These are phyloP conservation scores for Meloidogyne chitwoodi DNA, from an alignment of 1,140 invertebrate genomes.

Conservation along the genomic window DNA sequence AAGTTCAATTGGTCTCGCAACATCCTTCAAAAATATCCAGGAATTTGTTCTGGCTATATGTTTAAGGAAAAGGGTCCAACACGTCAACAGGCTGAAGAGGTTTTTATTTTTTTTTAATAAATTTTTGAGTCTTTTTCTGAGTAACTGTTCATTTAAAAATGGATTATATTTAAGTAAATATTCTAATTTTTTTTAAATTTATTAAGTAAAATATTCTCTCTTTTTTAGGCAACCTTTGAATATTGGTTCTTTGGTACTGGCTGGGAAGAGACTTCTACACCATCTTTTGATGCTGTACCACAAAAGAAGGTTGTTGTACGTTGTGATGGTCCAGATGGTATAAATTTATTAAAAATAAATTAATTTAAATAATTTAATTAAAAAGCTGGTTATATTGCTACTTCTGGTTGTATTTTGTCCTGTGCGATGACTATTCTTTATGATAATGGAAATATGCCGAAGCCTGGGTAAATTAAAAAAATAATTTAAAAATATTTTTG, in stretches of 20 bases:
- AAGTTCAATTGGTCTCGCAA: slow-evolving; percentile 64
- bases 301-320: slow-evolving; percentile 70
- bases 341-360: background rate
- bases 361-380: background rate
- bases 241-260: slow-evolving; percentile 68
- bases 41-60: slow-evolving; percentile 47
- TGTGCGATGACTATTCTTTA: slow-evolving; percentile 73
- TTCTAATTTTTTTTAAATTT: no score
- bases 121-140: no score
- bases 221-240: slow-evolving; percentile 47
- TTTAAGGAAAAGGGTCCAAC: slow-evolving; percentile 53
- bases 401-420: slow-evolving; percentile 71
- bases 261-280: slow-evolving; percentile 70
- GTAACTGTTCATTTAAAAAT: no score
- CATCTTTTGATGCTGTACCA: slow-evolving; percentile 66
- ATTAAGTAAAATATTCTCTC: background rate
- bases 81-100: slow-evolving; percentile 49
- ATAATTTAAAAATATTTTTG: background rate
- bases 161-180: no score
- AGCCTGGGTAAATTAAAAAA: slow-evolving; percentile 63
- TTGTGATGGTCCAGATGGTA: slow-evolving; percentile 66
- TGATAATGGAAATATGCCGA: slow-evolving; percentile 73
- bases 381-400: slow-evolving; percentile 69
- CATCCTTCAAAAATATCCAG: slow-evolving; percentile 54
- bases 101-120: slow-evolving; percentile 6